Evolutionary conservation across 2,888 invertebrate genomes (phyloP).

Genomic region (Fabriciana adippe): DNA sequence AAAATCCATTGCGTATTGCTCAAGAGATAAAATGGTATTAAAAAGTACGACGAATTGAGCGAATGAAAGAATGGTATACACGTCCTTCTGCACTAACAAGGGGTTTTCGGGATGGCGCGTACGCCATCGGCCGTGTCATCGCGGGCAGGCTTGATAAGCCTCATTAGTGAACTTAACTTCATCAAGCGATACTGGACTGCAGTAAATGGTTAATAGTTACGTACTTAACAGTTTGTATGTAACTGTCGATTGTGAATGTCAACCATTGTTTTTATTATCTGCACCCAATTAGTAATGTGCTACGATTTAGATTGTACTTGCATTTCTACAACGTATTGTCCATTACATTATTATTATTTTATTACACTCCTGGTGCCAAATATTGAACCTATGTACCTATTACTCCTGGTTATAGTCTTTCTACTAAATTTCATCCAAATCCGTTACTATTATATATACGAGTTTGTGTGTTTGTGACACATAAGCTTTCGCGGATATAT

Average conservation of each 20-base stretch:
- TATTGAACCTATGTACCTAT: no score
- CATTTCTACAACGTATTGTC: no score
- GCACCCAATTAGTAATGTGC: slow-evolving; percentile 25
- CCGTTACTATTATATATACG: no score
- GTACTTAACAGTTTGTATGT: slow-evolving; percentile 27
- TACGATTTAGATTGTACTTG: not conserved
- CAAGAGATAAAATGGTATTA: slow-evolving; percentile 1
- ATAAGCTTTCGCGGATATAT: no score
- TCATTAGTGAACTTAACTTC: slow-evolving; percentile 74
- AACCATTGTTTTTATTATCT: slow-evolving; percentile 39
- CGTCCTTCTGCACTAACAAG: slow-evolving; percentile 56
- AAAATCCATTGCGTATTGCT: not conserved
- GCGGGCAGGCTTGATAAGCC: slow-evolving; percentile 63
- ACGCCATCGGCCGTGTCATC: slow-evolving; percentile 74
- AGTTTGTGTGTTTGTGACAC: no score
- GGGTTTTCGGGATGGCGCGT: slow-evolving; percentile 51
- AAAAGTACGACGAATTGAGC: slow-evolving; percentile 25
- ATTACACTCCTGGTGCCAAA: no score
- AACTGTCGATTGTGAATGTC: slow-evolving; percentile 35
- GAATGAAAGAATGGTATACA: slow-evolving; percentile 33
- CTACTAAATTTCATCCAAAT: no score
- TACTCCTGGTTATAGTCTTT: no score
- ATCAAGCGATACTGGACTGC: slow-evolving; percentile 54
- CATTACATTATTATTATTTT: no score
- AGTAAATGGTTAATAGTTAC: slow-evolving; percentile 28